Evolutionary conservation across 2,797 vertebrate genomes (phyloP).

Genomic region (Typhlichthys subterraneus): DNA sequence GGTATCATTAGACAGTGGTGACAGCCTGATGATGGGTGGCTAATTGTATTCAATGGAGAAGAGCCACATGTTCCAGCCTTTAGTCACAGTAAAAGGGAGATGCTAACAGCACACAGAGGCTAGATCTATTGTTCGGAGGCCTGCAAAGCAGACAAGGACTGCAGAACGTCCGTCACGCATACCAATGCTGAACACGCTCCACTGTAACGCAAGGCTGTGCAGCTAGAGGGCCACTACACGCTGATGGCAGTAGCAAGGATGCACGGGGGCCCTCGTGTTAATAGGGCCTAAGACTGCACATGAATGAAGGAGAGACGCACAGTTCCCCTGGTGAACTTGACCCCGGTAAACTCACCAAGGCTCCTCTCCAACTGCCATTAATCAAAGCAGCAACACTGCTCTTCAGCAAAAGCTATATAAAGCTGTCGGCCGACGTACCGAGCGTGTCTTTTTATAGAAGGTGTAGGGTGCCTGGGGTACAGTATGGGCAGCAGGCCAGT

Average conservation of each 20-base stretch:
- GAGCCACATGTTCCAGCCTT: not conserved
- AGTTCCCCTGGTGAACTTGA: conserved; percentile 21
- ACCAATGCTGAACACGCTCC: conserved; percentile 26
- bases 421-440: conserved; percentile 46
- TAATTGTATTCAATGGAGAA: too few species aligned
- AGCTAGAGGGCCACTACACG: conserved; percentile 33
- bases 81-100: not conserved
- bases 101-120: not conserved
- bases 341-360: conserved; percentile 4
- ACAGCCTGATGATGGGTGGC: too few species aligned
- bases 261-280: not conserved
- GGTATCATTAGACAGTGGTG: too few species aligned
- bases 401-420: conserved; percentile 64
- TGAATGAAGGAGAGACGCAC: not conserved
- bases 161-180: conserved; percentile 31
- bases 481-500: not conserved
- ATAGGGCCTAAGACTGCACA: conserved; percentile 1
- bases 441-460: conserved; percentile 68
- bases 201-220: conserved; percentile 29
- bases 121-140: not conserved
- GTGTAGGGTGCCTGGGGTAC: conserved; percentile 7
- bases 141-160: conserved; percentile 23
- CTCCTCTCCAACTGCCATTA: conserved; percentile 35
- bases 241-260: conserved; percentile 18
- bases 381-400: conserved; percentile 55